Conservation (phyloP, 1,140 invertebrate genomes). For the Cyclargus thomasi region DNA sequence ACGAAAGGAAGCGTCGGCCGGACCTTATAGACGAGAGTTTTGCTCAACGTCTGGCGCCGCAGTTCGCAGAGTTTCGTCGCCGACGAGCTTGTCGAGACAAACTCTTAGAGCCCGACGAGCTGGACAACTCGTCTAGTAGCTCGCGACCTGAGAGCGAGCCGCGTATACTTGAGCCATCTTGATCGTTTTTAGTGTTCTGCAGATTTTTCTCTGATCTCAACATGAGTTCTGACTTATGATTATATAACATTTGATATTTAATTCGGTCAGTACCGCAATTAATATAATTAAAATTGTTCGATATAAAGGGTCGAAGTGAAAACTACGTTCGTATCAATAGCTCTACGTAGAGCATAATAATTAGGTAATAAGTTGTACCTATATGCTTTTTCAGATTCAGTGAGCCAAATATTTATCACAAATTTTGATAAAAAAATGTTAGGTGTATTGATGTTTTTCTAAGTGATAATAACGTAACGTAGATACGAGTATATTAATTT, state of each 20-base stretch:
- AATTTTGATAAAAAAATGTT: too few species aligned
- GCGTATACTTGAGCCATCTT: conserved; percentile 26
- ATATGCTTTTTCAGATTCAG: too few species aligned
- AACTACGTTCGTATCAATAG: too few species aligned
- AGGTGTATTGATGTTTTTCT: too few species aligned
- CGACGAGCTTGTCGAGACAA: conserved; percentile 34
- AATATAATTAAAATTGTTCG: too few species aligned
- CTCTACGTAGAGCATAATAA: too few species aligned
- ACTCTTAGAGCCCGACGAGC: conserved; percentile 50
- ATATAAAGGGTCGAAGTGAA: too few species aligned
- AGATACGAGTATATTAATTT: too few species aligned
- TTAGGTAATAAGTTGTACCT: too few species aligned
- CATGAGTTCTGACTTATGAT: neutral
- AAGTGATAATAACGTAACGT: too few species aligned
- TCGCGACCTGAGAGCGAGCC: conserved; percentile 48
- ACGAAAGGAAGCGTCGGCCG: conserved; percentile 39
- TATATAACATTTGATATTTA: neutral
- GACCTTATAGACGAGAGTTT: conserved; percentile 43
- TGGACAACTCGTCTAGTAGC: conserved; percentile 21
- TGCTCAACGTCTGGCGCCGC: conserved; percentile 34
- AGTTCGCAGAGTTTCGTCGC: conserved; percentile 46
- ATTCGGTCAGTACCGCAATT: too few species aligned
- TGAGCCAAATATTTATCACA: too few species aligned
- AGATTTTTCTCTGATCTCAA: neutral
- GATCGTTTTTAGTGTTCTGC: conserved; percentile 1